Percentiles rank a stretch among this genome's conserved stretches.
phyloP scores from a whole-genome alignment of 2,797 vertebrate genomes.

The Anniella stebbinsi region DNA sequence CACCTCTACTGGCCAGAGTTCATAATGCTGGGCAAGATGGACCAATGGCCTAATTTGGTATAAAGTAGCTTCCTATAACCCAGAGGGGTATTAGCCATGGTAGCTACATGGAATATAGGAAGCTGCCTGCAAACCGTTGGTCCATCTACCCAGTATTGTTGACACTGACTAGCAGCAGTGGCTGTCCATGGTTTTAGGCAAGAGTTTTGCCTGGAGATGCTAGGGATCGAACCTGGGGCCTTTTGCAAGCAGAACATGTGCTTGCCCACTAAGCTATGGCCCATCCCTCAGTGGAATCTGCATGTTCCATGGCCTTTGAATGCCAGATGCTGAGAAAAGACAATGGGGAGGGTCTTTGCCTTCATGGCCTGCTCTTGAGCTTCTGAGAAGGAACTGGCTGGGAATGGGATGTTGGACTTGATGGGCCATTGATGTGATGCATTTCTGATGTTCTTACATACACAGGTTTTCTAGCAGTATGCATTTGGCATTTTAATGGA shows the following conservation, averaged over 20 bases:
- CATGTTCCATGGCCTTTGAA: neutral
- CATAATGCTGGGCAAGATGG: neutral
- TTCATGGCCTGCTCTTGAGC: neutral
- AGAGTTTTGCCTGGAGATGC: too few relatives aligned
- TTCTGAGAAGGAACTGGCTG: neutral
- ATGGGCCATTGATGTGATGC: neutral
- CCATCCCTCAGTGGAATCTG: too few relatives aligned
- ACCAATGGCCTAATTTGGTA: neutral
- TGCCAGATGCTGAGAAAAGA: neutral
- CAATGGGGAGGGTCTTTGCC: neutral
- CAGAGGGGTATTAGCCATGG: neutral
- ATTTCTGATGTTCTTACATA: neutral
- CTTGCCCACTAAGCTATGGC: too few relatives aligned
- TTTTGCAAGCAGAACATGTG: too few relatives aligned
- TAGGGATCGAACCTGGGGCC: too few relatives aligned
- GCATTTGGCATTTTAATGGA: neutral
- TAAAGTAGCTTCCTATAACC: neutral
- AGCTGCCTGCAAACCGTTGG: too few relatives aligned
- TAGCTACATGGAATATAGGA: too few relatives aligned
- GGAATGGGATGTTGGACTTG: neutral
- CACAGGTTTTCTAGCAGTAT: neutral
- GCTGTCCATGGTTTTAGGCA: too few relatives aligned
- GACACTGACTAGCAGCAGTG: too few relatives aligned
- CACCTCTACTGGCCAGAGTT: neutral
- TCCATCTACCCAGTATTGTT: too few relatives aligned